These are phyloP conservation scores for Phocoena sinus DNA, from an alignment of 2,113 vertebrate species.

Conservation along the genomic window DNA sequence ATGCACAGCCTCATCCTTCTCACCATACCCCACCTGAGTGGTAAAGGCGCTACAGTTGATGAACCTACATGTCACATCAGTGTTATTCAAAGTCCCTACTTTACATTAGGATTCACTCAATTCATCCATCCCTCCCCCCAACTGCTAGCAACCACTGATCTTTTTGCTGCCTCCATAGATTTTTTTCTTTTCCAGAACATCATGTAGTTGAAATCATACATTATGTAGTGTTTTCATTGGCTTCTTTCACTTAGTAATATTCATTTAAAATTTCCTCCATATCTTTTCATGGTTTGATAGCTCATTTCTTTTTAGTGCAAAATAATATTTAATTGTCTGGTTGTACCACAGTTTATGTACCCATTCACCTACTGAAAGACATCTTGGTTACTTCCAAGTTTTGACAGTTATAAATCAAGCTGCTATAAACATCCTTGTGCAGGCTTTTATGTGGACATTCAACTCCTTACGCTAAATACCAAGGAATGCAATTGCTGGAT, in stretches of 20 bases:
- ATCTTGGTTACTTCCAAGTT: not conserved
- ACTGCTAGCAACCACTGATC: not conserved
- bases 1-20: not conserved
- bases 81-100: not conserved
- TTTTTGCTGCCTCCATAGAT: not conserved
- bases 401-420: not conserved
- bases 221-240: not conserved
- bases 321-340: not conserved
- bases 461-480: not conserved
- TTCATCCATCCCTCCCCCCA: not conserved
- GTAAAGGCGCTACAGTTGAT: not conserved
- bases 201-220: not conserved
- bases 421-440: not conserved
- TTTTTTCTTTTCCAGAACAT: not conserved
- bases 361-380: not conserved
- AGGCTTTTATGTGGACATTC: not conserved
- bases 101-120: not conserved
- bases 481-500: not conserved
- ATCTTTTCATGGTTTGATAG: not conserved
- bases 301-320: not conserved
- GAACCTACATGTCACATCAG: not conserved
- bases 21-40: not conserved
- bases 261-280: not conserved
- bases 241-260: not conserved
- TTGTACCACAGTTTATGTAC: too few species aligned